These are phyloP conservation scores for Hycleus cichorii DNA, from an alignment of 1,140 invertebrate species.

Conservation along the genomic window DNA sequence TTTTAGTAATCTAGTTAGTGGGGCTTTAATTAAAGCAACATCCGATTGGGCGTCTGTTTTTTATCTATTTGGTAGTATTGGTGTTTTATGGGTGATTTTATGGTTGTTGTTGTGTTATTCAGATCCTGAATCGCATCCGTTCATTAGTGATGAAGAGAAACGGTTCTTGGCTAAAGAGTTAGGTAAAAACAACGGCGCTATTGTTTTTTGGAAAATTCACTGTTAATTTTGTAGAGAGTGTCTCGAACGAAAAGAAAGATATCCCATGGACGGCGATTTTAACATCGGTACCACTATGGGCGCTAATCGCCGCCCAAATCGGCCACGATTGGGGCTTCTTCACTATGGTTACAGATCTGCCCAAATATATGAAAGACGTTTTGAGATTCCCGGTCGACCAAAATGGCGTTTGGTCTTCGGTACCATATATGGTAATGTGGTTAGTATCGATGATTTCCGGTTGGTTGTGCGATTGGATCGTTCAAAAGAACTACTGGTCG, in stretches of 20 bases:
- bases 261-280: constrained; percentile 64
- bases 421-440: constrained; percentile 70
- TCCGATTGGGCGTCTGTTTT: constrained; percentile 71
- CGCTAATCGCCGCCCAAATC: constrained; percentile 66
- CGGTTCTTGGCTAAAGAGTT: constrained; percentile 63
- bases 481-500: constrained; percentile 47
- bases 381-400: constrained; percentile 73
- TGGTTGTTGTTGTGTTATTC: constrained; percentile 65
- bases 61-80: constrained; percentile 73
- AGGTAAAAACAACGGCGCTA: constrained; percentile 35
- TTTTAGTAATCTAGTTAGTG: constrained; percentile 68
- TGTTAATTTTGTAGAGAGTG: neutral
- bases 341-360: constrained; percentile 86
- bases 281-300: constrained; percentile 70
- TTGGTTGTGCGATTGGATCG: constrained; percentile 59
- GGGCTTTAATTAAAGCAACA: constrained; percentile 56
- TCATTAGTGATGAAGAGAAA: constrained; percentile 72
- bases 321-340: constrained; percentile 94
- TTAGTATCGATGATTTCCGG: constrained; percentile 59
- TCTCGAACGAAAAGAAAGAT: constrained; percentile 23
- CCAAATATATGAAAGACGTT: constrained; percentile 87
- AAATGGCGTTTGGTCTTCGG: constrained; percentile 58
- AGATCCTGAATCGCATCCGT: constrained; percentile 72
- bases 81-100: constrained; percentile 64
- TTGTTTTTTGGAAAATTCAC: too few species aligned